Evolutionary conservation across 2,888 invertebrate genomes (phyloP).

Genomic region (Galeopsomyia nigrocyanea): DNA sequence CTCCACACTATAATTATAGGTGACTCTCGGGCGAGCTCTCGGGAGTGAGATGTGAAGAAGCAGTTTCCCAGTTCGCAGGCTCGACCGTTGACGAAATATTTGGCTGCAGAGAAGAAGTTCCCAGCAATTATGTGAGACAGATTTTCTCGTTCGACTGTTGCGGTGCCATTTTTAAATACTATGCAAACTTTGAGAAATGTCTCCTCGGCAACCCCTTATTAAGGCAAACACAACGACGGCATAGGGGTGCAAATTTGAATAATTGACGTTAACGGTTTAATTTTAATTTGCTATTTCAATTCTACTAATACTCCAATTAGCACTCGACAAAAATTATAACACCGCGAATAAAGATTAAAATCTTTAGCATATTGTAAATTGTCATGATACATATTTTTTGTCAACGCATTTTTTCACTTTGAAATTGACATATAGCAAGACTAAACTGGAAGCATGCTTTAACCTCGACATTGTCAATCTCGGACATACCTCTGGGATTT

Average conservation of each 20-base stretch:
- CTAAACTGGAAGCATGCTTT: conserved; percentile 20
- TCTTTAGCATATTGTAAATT: too few relatives aligned
- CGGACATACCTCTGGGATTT: conserved; percentile 21
- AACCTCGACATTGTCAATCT: conserved; percentile 13
- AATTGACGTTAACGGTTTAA: too few relatives aligned
- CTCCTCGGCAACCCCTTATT: conserved; percentile 12
- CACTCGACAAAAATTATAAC: too few relatives aligned
- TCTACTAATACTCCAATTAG: too few relatives aligned
- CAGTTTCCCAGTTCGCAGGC: conserved; percentile 4
- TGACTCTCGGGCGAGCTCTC: neutral
- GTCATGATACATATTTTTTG: too few relatives aligned
- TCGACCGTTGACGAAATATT: conserved; percentile 28
- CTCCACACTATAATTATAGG: conserved; percentile 4
- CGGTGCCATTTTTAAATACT: neutral
- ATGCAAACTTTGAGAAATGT: conserved; percentile 15
- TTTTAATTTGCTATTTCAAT: too few relatives aligned
- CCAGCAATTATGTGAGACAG: conserved; percentile 13
- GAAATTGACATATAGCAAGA: neutral
- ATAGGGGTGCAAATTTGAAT: too few relatives aligned
- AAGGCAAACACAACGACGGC: neutral
- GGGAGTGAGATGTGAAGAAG: neutral
- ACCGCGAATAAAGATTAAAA: too few relatives aligned
- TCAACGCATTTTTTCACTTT: too few relatives aligned
- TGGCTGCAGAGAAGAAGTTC: neutral
- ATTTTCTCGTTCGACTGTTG: neutral